Percentiles rank a stretch among this genome's conserved stretches.
Evolutionary conservation across 2,113 vertebrate genomes (phyloP).

Genomic region (Chloebia gouldiae): DNA sequence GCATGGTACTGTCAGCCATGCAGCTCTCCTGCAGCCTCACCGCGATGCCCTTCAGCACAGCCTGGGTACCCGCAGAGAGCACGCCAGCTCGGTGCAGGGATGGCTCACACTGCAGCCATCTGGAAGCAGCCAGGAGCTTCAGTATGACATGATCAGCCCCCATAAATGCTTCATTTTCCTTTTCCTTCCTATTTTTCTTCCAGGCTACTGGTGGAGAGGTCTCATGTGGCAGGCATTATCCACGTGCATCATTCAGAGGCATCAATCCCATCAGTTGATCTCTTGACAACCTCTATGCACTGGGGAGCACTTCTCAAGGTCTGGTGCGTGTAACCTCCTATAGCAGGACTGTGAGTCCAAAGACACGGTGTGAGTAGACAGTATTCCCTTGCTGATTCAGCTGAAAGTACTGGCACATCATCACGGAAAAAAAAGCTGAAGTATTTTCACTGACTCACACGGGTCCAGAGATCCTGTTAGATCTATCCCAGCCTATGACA

Average conservation of each 20-base stretch:
- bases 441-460: constrained; percentile 6
- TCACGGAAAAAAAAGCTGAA: not conserved
- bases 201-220: not conserved
- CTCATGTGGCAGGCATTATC: fast-evolving
- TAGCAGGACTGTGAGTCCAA: not conserved
- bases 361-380: not conserved
- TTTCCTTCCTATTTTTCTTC: not conserved
- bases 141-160: not conserved
- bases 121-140: not conserved
- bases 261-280: not conserved
- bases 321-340: not conserved
- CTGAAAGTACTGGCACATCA: not conserved
- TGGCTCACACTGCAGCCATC: not conserved
- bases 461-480: not conserved
- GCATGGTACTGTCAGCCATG: fast-evolving
- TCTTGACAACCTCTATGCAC: not conserved
- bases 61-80: not conserved
- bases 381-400: constrained; percentile 51
- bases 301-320: not conserved
- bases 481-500: not conserved
- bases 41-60: not conserved
- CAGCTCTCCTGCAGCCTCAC: not conserved
- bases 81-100: not conserved
- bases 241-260: not conserved
- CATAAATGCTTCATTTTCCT: fast-evolving